Evolutionary conservation across 2,113 vertebrate genomes (phyloP).

Genomic region (Mirza zaza): DNA sequence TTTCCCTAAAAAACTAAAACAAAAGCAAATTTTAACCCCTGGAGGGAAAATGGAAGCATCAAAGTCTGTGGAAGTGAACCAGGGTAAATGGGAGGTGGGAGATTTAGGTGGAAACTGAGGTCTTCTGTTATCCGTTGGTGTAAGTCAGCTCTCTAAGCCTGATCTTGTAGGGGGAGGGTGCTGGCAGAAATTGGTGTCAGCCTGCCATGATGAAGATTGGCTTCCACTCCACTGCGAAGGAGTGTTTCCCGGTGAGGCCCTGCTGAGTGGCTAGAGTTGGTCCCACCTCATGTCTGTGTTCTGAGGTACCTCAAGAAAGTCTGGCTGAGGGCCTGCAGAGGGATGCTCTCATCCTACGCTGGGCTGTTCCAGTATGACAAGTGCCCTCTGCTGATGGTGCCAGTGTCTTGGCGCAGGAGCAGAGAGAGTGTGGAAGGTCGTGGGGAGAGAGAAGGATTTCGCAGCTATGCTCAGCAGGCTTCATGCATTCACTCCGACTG

Average conservation of each 20-base stretch:
- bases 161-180: fast-evolving
- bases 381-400: not conserved
- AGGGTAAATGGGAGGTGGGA: not conserved
- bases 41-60: not conserved
- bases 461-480: not conserved
- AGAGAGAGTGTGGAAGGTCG: not conserved
- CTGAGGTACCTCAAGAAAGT: not conserved
- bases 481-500: not conserved
- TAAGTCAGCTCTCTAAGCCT: not conserved
- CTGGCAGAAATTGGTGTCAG: not conserved
- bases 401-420: not conserved
- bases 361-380: too few relatives aligned
- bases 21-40: not conserved
- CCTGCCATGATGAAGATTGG: not conserved
- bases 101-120: not conserved
- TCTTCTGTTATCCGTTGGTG: not conserved
- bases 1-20: not conserved
- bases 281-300: not conserved
- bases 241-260: not conserved
- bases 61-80: not conserved
- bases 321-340: not conserved
- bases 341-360: too few relatives aligned
- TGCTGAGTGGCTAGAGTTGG: not conserved
- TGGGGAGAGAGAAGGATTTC: not conserved
- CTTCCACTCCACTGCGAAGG: not conserved